Evolutionary conservation across 2,797 vertebrate genomes (phyloP).

Genomic region (Sarcophilus harrisii): DNA sequence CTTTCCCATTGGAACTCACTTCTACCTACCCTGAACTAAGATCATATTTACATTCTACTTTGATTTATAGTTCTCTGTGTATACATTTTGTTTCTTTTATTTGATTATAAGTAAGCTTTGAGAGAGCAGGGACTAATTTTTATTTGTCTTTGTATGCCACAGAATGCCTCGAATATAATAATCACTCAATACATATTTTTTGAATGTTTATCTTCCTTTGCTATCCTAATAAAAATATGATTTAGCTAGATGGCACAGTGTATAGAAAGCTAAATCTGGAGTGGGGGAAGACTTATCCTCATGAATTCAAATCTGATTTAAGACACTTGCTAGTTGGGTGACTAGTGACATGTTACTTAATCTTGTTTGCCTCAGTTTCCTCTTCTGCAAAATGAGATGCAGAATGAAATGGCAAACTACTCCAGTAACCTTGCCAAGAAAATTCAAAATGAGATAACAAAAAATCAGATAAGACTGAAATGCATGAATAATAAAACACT

Average conservation of each 20-base stretch:
- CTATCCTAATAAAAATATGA: neutral
- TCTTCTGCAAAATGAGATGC: neutral
- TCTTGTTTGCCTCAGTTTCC: neutral
- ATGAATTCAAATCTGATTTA: neutral
- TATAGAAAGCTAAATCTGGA: neutral
- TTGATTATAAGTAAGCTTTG: neutral
- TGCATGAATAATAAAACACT: neutral
- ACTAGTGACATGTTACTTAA: neutral
- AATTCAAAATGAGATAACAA: neutral
- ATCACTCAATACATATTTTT: neutral
- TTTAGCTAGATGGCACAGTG: neutral
- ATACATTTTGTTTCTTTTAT: neutral
- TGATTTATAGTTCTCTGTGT: neutral
- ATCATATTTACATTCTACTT: neutral
- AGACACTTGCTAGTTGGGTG: neutral
- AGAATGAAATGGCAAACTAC: neutral
- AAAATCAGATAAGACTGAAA: neutral
- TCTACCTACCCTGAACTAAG: neutral
- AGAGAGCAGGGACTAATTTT: neutral
- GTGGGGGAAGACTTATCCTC: neutral
- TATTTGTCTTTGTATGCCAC: neutral
- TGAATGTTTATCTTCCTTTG: neutral
- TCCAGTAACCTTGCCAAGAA: neutral
- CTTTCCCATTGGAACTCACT: neutral
- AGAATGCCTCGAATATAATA: neutral